Evolutionary conservation across 2,888 invertebrate genomes (phyloP).

Genomic region (Euzetes globulus): DNA sequence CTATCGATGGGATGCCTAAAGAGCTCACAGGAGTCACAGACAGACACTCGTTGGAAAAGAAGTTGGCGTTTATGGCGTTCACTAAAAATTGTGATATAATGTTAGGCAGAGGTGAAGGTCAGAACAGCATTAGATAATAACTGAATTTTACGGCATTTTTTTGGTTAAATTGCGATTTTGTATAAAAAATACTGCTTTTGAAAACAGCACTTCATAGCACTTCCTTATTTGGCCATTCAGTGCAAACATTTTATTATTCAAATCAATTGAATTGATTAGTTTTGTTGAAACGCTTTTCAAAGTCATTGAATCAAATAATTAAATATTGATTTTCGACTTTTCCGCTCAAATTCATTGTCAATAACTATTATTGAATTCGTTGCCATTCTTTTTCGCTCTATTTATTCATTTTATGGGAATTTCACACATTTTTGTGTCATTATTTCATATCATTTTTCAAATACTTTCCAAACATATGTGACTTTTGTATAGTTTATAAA

Average conservation of each 20-base stretch:
- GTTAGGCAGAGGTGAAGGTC: conserved; percentile 3
- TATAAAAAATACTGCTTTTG: not conserved
- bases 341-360: no score
- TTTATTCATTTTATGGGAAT: no score
- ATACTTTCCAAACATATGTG: no score
- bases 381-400: no score
- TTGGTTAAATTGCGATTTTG: not conserved
- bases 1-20: not conserved
- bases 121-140: not conserved
- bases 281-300: no score
- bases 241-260: not conserved
- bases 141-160: not conserved
- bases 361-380: no score
- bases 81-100: not conserved
- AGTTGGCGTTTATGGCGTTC: not conserved
- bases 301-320: no score
- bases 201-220: not conserved
- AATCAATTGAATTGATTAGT: no score
- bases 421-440: no score
- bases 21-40: not conserved
- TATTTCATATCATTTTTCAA: no score
- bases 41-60: not conserved
- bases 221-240: not conserved
- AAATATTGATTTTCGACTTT: no score
- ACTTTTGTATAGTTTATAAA: no score